Conservation (phyloP, 2,797 vertebrate species). For the Scolopax bukidnonensis region DNA sequence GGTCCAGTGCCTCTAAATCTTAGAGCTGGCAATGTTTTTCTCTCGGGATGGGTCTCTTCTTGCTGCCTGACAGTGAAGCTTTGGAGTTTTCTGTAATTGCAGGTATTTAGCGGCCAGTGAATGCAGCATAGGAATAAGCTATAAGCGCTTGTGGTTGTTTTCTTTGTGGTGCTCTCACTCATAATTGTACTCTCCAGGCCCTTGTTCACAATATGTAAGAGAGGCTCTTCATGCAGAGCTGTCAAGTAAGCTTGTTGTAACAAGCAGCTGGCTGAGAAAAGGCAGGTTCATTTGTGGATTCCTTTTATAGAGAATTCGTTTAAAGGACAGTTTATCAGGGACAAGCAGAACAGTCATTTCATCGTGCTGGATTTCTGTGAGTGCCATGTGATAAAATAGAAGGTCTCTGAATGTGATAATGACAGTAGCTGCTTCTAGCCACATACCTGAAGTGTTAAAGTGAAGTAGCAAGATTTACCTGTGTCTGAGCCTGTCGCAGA, state of each 20-base stretch:
- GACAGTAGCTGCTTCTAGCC: constrained; percentile 1
- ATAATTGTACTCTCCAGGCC: constrained; percentile 42
- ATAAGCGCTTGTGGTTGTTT: background rate
- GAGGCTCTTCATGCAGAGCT: constrained; percentile 55
- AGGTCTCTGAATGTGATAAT: background rate
- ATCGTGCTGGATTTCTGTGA: background rate
- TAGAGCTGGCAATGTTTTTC: background rate
- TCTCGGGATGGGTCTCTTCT: background rate
- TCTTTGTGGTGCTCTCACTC: constrained; percentile 42
- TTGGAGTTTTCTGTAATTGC: constrained; percentile 23
- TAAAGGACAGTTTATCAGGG: constrained; percentile 18
- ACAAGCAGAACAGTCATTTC: background rate
- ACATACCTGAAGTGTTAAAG: background rate
- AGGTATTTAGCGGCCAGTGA: background rate
- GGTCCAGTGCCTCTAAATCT: background rate
- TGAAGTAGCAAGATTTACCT: background rate
- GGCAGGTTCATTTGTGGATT: constrained; percentile 35
- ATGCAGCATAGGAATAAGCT: background rate
- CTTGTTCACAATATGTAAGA: constrained; percentile 36
- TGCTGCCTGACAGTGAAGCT: background rate
- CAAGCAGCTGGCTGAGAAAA: constrained; percentile 53
- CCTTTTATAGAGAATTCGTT: background rate
- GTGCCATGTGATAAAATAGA: constrained; percentile 1
- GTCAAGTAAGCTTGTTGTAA: constrained; percentile 52
- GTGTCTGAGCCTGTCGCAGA: background rate